Percentiles rank a stretch among this genome's conserved stretches.
Evolutionary conservation across 2,797 vertebrate species (phyloP).

Genomic region (Pampus argenteus): DNA sequence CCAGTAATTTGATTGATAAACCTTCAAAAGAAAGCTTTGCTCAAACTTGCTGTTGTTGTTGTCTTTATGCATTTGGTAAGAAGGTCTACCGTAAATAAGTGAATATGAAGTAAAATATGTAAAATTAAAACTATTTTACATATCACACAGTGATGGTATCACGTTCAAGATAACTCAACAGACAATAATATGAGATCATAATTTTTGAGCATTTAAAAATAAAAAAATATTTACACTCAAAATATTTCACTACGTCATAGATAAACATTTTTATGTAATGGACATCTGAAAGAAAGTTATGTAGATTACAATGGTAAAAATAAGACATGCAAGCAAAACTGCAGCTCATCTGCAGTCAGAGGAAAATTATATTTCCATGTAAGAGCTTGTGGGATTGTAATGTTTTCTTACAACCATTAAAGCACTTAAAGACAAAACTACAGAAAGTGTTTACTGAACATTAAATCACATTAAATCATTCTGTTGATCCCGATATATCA

Average conservation of each 20-base stretch:
- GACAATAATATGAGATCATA: neutral
- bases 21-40: constrained; percentile 14
- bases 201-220: neutral
- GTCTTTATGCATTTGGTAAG: neutral
- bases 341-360: neutral
- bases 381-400: neutral
- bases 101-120: no score
- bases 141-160: neutral
- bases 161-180: neutral
- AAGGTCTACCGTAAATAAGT: no score
- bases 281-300: constrained; percentile 1
- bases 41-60: constrained; percentile 11
- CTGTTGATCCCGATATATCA: constrained; percentile 38
- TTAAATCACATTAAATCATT: neutral
- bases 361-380: neutral
- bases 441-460: neutral
- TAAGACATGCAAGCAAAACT: neutral
- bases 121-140: neutral
- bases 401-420: neutral
- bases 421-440: neutral
- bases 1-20: constrained; percentile 21
- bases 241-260: neutral
- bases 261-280: no score
- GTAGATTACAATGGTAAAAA: neutral
- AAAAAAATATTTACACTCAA: no score